Evolutionary conservation across 2,888 invertebrate species (phyloP), one percentile per base, ranked within the genome.

Genomic region (Apodemia zela): DNA sequence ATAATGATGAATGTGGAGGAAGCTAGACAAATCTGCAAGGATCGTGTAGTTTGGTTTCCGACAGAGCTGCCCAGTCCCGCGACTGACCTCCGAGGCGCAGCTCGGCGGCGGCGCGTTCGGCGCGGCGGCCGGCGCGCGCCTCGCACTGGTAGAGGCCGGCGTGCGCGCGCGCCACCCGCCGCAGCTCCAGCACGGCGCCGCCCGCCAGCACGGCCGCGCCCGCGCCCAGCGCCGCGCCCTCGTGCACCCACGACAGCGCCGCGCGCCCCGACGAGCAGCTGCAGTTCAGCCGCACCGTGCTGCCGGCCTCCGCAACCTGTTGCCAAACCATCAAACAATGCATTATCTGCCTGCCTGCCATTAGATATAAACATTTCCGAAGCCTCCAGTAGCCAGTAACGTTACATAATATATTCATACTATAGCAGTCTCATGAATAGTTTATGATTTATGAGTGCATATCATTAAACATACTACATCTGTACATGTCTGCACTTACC

Each of bases 71-170:
- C 25, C 25, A 25, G 7, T 8, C 8, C 8, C 8, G 33, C 1
- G 33, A 79, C 91, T 86, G 75, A 96, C 96, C 96, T 80, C 96
- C 96, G 59, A 96, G 92, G 64, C 95, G 93, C n/a, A 96, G 87
- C 80, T 96, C 96, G 0, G 95, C 94, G 75, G 95, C 93, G 59
- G 95, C 96, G 79, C 96, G 96, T 57, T 95, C 95, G 77, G 94
- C 93, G 73, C 94, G 94, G 64, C 92, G 86, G 67, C 94, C 94
- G 72, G 94, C 94, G 72, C 94, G 93, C 47, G 96, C 96, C 69
- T 97, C 90, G 84, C 97, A 97, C 87, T 97, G 97, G 91, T 97
- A 97, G 91, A 97, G 94, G 68, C 97, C 97, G 73, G 94, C 94
- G 87, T 96, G 96, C 64, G 94, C 93, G 68, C 96, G 93, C 61